phyloP scores from a whole-genome alignment of 2,888 invertebrate species.

The Tanypteryx hageni region DNA sequence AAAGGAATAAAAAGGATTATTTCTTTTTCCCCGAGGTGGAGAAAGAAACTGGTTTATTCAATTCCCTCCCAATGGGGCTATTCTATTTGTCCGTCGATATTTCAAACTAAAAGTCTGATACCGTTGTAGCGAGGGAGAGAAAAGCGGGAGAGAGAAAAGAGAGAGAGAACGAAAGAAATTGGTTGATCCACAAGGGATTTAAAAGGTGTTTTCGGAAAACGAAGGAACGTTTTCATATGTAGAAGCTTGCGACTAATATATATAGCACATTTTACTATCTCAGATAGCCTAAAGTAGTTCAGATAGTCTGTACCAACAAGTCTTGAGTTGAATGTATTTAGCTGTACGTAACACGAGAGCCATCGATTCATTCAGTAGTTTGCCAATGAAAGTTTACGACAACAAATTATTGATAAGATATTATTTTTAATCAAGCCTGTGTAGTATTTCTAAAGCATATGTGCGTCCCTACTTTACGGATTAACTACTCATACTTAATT shows the following conservation, averaged over 20 bases:
- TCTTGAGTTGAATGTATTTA: no score
- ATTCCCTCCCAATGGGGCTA: conserved; percentile 17
- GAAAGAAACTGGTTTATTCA: conserved; percentile 40
- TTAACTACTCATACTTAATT: no score
- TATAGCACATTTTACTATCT: not conserved
- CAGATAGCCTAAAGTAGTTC: not conserved
- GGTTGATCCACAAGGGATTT: not conserved
- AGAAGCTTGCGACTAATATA: not conserved
- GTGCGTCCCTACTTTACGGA: no score
- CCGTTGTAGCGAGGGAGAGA: not conserved
- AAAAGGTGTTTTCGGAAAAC: not conserved
- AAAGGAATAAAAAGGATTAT: not conserved
- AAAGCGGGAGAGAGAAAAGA: not conserved
- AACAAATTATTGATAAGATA: no score
- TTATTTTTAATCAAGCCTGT: no score
- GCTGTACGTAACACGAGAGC: no score
- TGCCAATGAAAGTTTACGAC: no score
- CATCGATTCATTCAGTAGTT: no score
- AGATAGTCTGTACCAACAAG: no score
- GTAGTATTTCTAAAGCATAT: no score
- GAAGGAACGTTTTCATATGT: not conserved
- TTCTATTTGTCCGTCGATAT: conserved; percentile 53
- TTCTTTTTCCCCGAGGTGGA: not conserved
- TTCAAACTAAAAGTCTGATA: conserved; percentile 24
- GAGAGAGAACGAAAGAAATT: not conserved